Evolutionary conservation across 2,113 vertebrate species (phyloP), one percentile per base, ranked within the genome.

Genomic region (Paratilapia polleni): DNA sequence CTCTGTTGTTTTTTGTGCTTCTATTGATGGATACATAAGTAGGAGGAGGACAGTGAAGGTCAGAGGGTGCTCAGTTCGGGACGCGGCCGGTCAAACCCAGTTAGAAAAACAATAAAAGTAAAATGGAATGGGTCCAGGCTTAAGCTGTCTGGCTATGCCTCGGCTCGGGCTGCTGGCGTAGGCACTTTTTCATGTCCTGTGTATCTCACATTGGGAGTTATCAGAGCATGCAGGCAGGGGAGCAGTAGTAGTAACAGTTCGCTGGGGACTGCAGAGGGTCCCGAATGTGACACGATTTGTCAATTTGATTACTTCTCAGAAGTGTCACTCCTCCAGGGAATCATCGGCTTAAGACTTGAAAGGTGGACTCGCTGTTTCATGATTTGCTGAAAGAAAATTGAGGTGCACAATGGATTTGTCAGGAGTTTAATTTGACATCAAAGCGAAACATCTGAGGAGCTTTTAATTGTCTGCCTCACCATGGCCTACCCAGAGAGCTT

Each of bases 161-260:
- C 85, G 76, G 78, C 75, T 24, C 24, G 22, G 84, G 66, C 85
- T 94, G 94, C 94, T 93, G 87, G 93, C 89, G 86, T 95, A 43
- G 75, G 93, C 94, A 91, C 83, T 93, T 94, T 92, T 91, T 79
- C 15, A 28, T 68, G 80, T 82, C 86, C 88, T 63, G 82, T 88
- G 63, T 22, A 54, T 87, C 83, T 92, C 90, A 75, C 86, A 82
- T 87, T 73, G 85, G 82, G 91, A 88, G 76, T 93, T 91, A 91
- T 81, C 87, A 79, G 87, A 90, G 83, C 75, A 26, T 89, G 84
- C 93, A 88, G 83, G 75, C 89, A 80, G 83, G 54, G 80, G 57
- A 78, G 74, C 26, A 73, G 81, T 68, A 78, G 80, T 28, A 80
- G 87, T 58, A 81, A 61, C 79, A 77, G 82, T 79, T 90, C 76